Evolutionary conservation across 2,888 invertebrate genomes (phyloP).

Genomic region (Ophioninae sp.): DNA sequence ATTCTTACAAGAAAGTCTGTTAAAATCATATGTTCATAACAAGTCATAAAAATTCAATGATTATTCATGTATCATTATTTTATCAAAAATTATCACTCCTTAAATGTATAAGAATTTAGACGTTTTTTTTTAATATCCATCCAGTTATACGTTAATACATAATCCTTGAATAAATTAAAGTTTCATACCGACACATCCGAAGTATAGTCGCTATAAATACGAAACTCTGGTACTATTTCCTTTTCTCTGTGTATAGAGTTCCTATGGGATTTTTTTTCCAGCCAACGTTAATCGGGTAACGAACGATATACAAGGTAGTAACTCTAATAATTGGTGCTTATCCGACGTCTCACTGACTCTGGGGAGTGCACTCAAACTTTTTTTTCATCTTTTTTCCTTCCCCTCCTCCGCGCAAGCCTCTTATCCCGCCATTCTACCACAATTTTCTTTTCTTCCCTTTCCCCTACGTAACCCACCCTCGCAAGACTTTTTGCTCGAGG

Average conservation of each 20-base stretch:
- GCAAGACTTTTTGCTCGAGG: slow-evolving; percentile 15
- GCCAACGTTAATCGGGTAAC: slow-evolving; percentile 74
- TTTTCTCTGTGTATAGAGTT: slow-evolving; percentile 66
- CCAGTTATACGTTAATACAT: no score
- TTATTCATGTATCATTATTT: no score
- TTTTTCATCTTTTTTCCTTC: background rate
- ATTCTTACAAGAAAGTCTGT: no score
- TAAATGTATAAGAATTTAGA: no score
- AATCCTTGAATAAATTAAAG: no score
- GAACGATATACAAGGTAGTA: slow-evolving; percentile 75
- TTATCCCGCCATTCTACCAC: slow-evolving; percentile 31
- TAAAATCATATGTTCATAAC: no score
- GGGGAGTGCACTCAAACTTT: slow-evolving; percentile 29
- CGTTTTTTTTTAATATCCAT: no score
- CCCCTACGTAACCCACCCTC: slow-evolving; percentile 1
- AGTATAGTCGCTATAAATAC: slow-evolving; percentile 26
- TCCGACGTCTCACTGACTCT: slow-evolving; percentile 64
- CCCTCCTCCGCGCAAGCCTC: background rate
- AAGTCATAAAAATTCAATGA: no score
- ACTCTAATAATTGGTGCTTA: slow-evolving; percentile 78
- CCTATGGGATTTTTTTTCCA: slow-evolving; percentile 76
- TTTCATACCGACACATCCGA: background rate
- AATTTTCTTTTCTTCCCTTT: slow-evolving; percentile 35
- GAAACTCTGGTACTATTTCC: slow-evolving; percentile 29
- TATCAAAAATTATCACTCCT: no score